phyloP scores from a whole-genome alignment of 2,888 invertebrate genomes.

The Callinectes sapidus region DNA sequence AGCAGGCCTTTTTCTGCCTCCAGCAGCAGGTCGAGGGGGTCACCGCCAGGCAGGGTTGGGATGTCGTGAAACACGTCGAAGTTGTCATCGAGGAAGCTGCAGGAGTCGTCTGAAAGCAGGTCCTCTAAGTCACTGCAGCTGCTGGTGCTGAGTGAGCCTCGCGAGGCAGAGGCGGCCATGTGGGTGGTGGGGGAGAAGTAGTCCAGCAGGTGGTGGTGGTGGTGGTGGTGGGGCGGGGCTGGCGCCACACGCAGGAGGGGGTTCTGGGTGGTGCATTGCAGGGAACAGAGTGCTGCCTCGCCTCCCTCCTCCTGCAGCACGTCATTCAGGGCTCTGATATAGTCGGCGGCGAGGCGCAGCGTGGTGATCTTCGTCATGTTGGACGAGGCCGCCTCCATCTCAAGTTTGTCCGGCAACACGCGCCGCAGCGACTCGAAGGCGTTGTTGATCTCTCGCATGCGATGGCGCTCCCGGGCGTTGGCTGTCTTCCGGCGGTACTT shows the following conservation, averaged over 20 bases:
- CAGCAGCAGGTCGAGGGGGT: slow-evolving; percentile 54
- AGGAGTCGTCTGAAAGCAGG: slow-evolving; percentile 62
- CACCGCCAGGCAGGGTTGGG: slow-evolving; percentile 39
- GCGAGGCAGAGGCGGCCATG: not conserved
- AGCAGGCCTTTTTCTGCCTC: not conserved
- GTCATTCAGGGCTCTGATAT: slow-evolving; percentile 85
- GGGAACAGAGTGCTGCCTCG: not conserved
- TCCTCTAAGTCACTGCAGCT: slow-evolving; percentile 63
- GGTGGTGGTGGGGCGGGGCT: not conserved
- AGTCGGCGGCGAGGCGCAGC: slow-evolving; percentile 89
- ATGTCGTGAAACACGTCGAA: slow-evolving; percentile 63
- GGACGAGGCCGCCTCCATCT: slow-evolving; percentile 79
- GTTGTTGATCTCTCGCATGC: slow-evolving; percentile 92
- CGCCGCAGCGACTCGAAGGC: slow-evolving; percentile 90
- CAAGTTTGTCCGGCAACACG: slow-evolving; percentile 81
- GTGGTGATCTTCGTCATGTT: slow-evolving; percentile 90
- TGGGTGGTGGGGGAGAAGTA: slow-evolving; percentile 39
- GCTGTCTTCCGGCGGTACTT: slow-evolving; percentile 93
- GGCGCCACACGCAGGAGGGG: not conserved
- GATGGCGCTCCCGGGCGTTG: slow-evolving; percentile 88
- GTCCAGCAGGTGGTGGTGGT: not conserved
- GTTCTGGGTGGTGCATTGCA: not conserved
- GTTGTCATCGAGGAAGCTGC: slow-evolving; percentile 49
- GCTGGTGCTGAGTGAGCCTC: slow-evolving; percentile 45
- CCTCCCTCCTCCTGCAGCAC: slow-evolving; percentile 77